Evolutionary conservation across 2,113 vertebrate genomes (phyloP).

Genomic region (Tyto alba): DNA sequence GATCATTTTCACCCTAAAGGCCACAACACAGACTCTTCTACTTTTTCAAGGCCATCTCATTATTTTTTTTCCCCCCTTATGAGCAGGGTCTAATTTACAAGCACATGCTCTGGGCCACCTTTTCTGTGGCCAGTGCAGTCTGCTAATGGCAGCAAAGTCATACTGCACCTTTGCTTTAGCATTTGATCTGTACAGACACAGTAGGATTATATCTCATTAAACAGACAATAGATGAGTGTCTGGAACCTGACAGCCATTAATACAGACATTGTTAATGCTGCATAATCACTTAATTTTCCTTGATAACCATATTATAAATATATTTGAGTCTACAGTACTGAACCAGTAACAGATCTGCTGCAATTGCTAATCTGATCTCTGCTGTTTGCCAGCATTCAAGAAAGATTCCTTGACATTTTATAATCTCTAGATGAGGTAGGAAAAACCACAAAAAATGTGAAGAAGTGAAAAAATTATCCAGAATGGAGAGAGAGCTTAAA

Average conservation of each 20-base stretch:
- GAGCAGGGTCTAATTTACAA: not conserved
- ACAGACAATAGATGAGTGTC: not conserved
- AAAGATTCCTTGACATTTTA: not conserved
- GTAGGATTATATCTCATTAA: not conserved
- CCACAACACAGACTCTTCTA: not conserved
- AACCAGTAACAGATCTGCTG: not conserved
- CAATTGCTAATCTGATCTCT: not conserved
- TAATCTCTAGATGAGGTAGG: not conserved
- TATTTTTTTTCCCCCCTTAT: not conserved
- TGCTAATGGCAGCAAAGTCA: not conserved
- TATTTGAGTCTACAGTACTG: not conserved
- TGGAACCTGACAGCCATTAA: not conserved
- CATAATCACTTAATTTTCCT: constrained; percentile 26
- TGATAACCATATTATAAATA: not conserved
- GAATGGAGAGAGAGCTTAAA: not conserved
- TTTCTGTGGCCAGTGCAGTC: not conserved
- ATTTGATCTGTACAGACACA: not conserved
- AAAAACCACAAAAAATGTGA: not conserved
- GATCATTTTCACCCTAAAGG: not conserved
- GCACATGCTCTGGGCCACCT: not conserved
- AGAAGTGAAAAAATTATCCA: not conserved
- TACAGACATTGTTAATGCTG: not conserved
- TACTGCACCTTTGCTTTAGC: not conserved
- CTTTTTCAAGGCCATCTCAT: not conserved
- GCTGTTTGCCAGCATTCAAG: not conserved